Conservation (phyloP, 2,113 vertebrate species). For the Callipepla squamata region DNA sequence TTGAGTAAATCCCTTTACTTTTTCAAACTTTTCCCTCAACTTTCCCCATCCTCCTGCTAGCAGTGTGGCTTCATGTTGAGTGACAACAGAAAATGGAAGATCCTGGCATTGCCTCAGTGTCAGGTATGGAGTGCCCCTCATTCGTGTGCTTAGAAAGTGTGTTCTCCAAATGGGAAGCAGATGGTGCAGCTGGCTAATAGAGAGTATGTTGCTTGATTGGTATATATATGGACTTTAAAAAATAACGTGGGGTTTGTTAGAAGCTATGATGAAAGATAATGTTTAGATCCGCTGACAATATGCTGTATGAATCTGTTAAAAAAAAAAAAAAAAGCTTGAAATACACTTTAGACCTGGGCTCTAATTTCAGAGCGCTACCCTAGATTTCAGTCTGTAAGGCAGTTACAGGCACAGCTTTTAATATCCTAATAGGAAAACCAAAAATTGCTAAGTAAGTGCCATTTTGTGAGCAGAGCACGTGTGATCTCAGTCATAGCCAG, state of each 20-base stretch:
- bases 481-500: background rate
- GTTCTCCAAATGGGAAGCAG: background rate
- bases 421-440: background rate
- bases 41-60: background rate
- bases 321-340: background rate
- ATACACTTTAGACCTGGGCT: background rate
- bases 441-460: background rate
- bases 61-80: background rate
- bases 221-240: background rate
- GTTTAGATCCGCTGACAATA: background rate
- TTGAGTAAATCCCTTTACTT: background rate
- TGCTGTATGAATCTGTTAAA: background rate
- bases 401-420: background rate
- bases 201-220: background rate
- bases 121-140: background rate
- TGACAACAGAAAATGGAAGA: background rate
- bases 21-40: background rate
- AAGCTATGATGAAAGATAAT: background rate
- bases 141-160: background rate
- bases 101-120: background rate
- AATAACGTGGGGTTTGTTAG: background rate
- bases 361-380: background rate
- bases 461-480: background rate
- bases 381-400: background rate
- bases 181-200: rapidly evolving